Evolutionary conservation across 2,888 invertebrate genomes (phyloP), one percentile per base, ranked within the genome.

Genomic region (Chrysodeixis includens): DNA sequence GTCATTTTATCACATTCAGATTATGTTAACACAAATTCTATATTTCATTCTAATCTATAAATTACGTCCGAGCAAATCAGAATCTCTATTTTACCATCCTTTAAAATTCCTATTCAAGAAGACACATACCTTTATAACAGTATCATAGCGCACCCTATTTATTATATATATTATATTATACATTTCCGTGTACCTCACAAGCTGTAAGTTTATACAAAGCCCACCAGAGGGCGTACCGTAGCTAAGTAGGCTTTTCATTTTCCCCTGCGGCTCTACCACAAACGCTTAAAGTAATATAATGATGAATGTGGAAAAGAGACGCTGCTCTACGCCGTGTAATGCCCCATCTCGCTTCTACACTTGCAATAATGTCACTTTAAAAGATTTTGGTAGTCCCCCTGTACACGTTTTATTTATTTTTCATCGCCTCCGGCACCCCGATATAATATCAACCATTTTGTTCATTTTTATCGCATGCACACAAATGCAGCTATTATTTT

Each of bases 351-450:
- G n/a, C n/a, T n/a, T n/a, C n/a, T n/a, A n/a, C n/a, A n/a, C n/a
- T n/a, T n/a, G n/a, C n/a, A n/a, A n/a, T n/a, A n/a, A n/a, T n/a
- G n/a, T n/a, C n/a, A n/a, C n/a, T n/a, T n/a, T n/a, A n/a, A n/a
- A n/a, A n/a, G n/a, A n/a, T n/a, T n/a, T n/a, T n/a, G n/a, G n/a
- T n/a, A n/a, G 92, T 90, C 90, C 79, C 81, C 82, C 82, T 82
- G 79, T 82, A 83, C 76, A 80, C 85, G 86, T 92, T 93, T 93
- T 94, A 94, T 94, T 93, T 94, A 94, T 94, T 92, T 93, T 93
- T 92, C 94, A 93, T 93, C 90, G 93, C 93, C 88, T 83, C 82
- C 76, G 85, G 93, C 90, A 85, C 77, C 82, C 85, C 89, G 89
- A 90, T 90, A 91, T 92, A 88, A 92, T 92, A 92, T 92, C 89